Base-by-base conservation (phyloP, 2,113 vertebrate species). In the Acanthochromis polyacanthus region DNA sequence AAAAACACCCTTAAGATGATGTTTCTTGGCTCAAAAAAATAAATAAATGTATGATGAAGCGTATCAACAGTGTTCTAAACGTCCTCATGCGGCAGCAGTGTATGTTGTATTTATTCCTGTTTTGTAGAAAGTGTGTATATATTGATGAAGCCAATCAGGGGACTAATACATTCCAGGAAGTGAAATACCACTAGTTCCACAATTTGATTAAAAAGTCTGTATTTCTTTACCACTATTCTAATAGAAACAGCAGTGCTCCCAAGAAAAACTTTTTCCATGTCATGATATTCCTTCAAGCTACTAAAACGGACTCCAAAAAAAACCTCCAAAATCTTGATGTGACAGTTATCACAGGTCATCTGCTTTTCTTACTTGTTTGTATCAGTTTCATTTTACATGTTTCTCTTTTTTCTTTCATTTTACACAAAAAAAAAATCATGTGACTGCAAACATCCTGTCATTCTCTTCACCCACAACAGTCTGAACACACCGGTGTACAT, bases 81-180 rank as follows among this genome's bases (percentile, higher is more conserved):
- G 63, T 51, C 57, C 38, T 85, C 61, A 36, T 74, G 89, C 58
- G 81, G 80, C 91, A 89, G 90, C 86, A 88, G 86, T 77, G 67
- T 77, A n/a, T 80, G 78, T 86, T 90, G 86, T 92, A 92, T 93
- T 92, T 93, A 90, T 93, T 92, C 82, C 74, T 91, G 80, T 84
- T 75, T 25, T 92, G 88, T 91, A 93, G 88, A 92, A 89, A 90
- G 81, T 88, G 58, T 93, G 88, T 92, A 92, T 82, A 92, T 92
- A 92, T 85, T 90, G 79, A 84, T 80, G 75, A 90, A 84, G 81
- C 68, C 74, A 77, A 77, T 85, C 81, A 84, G 80, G 2, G 62
- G 80, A 86, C 61, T 53, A 58, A 80, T 76, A 76, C 82, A 81
- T 87, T 91, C 80, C 72, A 84, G 68, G 67, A 80, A 76, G 30